Base-by-base conservation (phyloP, 2,888 invertebrate species). In the Euspilapteryx auroguttella region DNA sequence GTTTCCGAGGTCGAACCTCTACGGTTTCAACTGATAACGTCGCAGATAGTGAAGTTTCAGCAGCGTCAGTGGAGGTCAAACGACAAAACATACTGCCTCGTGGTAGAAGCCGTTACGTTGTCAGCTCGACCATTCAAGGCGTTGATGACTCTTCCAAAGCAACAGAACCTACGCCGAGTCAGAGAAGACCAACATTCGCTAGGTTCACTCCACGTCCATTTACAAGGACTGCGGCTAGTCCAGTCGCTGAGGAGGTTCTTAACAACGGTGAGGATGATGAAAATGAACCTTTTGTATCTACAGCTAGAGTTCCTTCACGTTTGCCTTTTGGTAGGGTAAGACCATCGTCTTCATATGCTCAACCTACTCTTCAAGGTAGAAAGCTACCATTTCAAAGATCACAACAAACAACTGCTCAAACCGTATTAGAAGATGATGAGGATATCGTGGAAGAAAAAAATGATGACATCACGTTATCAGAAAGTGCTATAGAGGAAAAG, bases 151-250 rank as follows among this genome's bases (percentile, higher is more conserved):
- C 39, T 21, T 21, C 27, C 2, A 6, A 10, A 1, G 36, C 37
- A 9, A 49, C 55, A 11, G 53, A 54, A 31, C 28, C 52, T 8
- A n/a, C n/a, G n/a, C n/a, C n/a, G n/a, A 45, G 37, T 30, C 49
- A 46, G 36, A 55, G 52, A 40, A 47, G 63, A 17, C 68, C 63
- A 5, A 51, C 58, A 6, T 63, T 75, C 34, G 45, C 63, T 14
- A 55, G 69, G 37, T 75, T 76, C 34, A 49, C 71, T 4, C 75
- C 76, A 9, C 52, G 76, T 21, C 75, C 77, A 7, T 77, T 76
- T 38, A 44, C 57, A 3, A 49, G 62, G 39, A 28, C 47, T 2
- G 41, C 48, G 14, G 29, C 40, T 7, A 17, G 47, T 14, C 33
- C 47, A 11, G 36, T 38, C 2, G 29, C 42, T 21, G 32, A 39